Base-by-base conservation (phyloP, 2,888 invertebrate genomes). In the Hypena proboscidalis region DNA sequence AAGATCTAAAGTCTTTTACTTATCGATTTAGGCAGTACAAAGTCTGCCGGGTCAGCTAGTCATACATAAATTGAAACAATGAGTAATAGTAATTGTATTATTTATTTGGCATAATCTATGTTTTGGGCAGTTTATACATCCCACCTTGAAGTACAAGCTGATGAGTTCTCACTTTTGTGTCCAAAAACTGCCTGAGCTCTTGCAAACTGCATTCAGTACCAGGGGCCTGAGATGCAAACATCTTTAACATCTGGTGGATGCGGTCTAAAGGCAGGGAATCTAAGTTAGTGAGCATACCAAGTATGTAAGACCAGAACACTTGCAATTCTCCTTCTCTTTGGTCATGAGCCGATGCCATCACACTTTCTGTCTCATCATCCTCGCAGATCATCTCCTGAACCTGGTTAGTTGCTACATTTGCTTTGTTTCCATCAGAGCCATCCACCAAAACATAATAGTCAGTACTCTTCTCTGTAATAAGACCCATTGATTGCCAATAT, bases 301-400 rank as follows among this genome's bases (percentile, higher is more conserved):
- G 96, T 66, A 99, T 98, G 74, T 98, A 99, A 0, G 98, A 97
- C 99, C 99, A 99, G 82, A 98, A 98, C 32, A 94, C 94, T 92
- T 98, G 98, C 42, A 98, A 89, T 79, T 98, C 98, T 65, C 97
- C 97, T 84, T 98, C 98, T 44, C 97, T 92, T 80, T 98, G 98
- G 77, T 98, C 97, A 77, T 97, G 97, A 1, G 97, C 96, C 10
- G 98, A 98, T 1, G 97, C 97, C 96, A 98, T 97, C 0, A 96
- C 97, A 77, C 97, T 97, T 83, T 98, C 98, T 0, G 94, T 92
- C 80, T 98, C 98, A 66, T 97, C 97, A 77, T 98, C 98, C 65
- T 97, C 96, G 56, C 95, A 94, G 52, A 95, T 93, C 81, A 95
- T 93, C 56, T 95, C 93, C 37, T 92, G 86, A 0, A 92, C 90